A percentile compares a stretch with the other conserved stretches of the same genome.
Evolutionary conservation across 2,797 vertebrate genomes (phyloP).

Genomic region (Anisognathus igniventris): DNA sequence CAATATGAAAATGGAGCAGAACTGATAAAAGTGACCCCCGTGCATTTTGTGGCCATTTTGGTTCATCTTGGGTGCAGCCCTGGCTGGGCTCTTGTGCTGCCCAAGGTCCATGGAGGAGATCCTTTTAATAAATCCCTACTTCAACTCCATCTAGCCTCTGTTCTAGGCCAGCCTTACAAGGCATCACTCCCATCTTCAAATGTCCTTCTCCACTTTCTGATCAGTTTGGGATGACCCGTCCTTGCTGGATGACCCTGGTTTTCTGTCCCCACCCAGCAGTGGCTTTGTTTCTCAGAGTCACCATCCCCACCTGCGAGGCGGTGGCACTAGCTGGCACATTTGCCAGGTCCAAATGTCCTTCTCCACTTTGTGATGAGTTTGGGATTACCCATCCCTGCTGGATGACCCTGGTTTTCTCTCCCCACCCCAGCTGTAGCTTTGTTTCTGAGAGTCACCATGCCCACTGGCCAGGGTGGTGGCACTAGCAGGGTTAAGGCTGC

Average conservation of each 20-base stretch:
- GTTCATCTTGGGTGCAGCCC: background rate
- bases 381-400: background rate
- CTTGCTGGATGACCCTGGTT: background rate
- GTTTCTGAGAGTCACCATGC: fast-evolving
- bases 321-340: background rate
- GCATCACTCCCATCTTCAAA: background rate
- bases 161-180: background rate
- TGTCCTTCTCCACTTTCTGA: background rate
- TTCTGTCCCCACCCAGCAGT: background rate
- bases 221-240: background rate
- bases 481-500: background rate
- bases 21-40: background rate
- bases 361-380: fast-evolving
- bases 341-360: background rate
- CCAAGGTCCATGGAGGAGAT: too few species aligned
- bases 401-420: background rate
- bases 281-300: background rate
- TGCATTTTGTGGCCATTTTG: background rate
- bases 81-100: background rate
- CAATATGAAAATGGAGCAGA: background rate
- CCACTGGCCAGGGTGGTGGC: background rate
- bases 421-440: background rate
- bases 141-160: fast-evolving
- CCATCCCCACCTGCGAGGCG: fast-evolving
- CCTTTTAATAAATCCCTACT: background rate